Conservation (phyloP, 53 echinoderm and acorn worm species). For the Henricia sp. region DNA sequence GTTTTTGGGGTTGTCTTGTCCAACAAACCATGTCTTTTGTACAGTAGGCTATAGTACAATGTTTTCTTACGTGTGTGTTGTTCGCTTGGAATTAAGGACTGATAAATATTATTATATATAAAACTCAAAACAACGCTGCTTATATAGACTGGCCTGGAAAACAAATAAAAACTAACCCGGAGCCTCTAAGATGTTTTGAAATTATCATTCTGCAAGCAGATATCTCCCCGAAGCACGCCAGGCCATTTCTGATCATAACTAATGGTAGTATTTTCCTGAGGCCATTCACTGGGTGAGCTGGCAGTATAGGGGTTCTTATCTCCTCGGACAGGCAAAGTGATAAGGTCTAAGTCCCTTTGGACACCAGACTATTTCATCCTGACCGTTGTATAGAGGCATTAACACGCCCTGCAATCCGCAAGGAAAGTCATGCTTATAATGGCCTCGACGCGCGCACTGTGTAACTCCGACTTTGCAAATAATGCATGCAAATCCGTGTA, state of each 20-base stretch:
- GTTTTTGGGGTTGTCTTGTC: no score
- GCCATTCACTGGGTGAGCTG: neutral
- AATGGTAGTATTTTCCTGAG: conserved; percentile 29
- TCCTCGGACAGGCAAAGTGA: neutral
- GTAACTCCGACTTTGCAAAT: neutral
- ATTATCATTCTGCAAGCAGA: neutral
- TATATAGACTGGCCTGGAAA: no score
- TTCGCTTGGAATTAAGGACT: no score
- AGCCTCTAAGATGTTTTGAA: no score
- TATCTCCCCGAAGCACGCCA: neutral
- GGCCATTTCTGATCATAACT: conserved; percentile 28
- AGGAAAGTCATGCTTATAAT: neutral
- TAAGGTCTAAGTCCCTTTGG: neutral
- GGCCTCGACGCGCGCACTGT: neutral
- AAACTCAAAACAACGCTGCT: no score
- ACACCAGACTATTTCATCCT: neutral
- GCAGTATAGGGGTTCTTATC: neutral
- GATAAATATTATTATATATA: no score
- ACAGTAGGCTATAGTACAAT: no score
- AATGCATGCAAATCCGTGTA: neutral
- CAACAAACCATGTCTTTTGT: no score
- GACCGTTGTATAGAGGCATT: neutral
- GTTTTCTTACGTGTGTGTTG: no score
- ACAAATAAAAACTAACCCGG: no score
- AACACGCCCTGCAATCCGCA: neutral